Percentiles rank a stretch among this genome's conserved stretches.
These are phyloP conservation scores for Girardinus metallicus DNA, from an alignment of 2,797 vertebrate genomes.

Conservation along the genomic window DNA sequence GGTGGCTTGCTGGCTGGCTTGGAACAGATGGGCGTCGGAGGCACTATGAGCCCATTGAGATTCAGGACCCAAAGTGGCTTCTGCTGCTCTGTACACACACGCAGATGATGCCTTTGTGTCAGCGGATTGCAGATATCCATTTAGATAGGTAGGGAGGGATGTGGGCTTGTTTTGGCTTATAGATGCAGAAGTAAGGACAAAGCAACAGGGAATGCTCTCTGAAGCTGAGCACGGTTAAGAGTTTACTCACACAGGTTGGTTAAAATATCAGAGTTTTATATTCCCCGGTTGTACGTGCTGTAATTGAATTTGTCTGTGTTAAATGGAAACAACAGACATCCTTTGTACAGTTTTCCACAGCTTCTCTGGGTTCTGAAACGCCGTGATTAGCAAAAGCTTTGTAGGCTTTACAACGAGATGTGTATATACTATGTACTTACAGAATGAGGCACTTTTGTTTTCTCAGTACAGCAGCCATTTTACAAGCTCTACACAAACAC, in stretches of 20 bases:
- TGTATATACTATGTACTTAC: constrained; percentile 16
- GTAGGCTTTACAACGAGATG: constrained; percentile 41
- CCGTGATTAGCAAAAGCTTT: constrained; percentile 57
- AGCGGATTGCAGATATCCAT: constrained; percentile 76
- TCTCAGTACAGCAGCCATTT: not conserved
- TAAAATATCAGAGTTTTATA: constrained; percentile 62
- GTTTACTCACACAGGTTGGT: constrained; percentile 62
- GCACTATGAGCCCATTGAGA: constrained; percentile 83
- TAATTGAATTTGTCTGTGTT: constrained; percentile 73
- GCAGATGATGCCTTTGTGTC: constrained; percentile 81
- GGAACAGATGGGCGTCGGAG: constrained; percentile 86
- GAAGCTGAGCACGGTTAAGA: constrained; percentile 47
- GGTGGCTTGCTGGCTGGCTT: constrained; percentile 78
- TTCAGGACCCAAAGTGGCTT: constrained; percentile 84
- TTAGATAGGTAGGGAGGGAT: constrained; percentile 69
- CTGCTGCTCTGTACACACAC: constrained; percentile 81
- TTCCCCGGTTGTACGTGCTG: constrained; percentile 61
- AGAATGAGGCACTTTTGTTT: constrained; percentile 20
- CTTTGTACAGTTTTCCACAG: constrained; percentile 61
- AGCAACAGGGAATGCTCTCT: constrained; percentile 60
- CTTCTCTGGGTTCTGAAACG: constrained; percentile 49
- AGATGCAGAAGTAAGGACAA: constrained; percentile 66
- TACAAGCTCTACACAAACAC: not conserved
- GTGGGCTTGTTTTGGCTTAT: constrained; percentile 66
- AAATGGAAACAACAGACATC: constrained; percentile 67